Conservation (phyloP, 2,888 invertebrate genomes). For the Rhingia campestris region DNA sequence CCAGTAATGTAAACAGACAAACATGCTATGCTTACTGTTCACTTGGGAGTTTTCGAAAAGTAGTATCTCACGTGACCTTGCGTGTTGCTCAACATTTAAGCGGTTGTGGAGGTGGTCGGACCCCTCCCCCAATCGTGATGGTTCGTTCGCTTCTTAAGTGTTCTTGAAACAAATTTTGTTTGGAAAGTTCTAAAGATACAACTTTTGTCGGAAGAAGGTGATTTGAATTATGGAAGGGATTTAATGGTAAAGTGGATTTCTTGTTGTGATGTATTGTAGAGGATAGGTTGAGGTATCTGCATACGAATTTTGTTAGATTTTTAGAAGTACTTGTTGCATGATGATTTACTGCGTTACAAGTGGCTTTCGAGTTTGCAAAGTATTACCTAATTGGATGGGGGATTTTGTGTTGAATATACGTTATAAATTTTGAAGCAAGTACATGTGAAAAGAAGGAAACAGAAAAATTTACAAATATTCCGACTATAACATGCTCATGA, state of each 20-base stretch:
- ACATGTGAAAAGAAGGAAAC: too few relatives aligned
- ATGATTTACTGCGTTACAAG: conserved; percentile 24
- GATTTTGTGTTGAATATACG: background rate
- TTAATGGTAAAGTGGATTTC: conserved; percentile 47
- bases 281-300: conserved; percentile 23
- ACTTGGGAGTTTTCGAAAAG: conserved; percentile 29
- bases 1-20: conserved; percentile 41
- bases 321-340: conserved; percentile 17
- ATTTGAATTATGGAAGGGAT: conserved; percentile 46
- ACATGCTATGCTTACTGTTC: too few relatives aligned
- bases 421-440: too few relatives aligned
- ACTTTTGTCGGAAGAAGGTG: conserved; percentile 19
- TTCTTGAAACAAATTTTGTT: background rate
- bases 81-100: conserved; percentile 61
- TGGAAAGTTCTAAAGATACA: conserved; percentile 41
- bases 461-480: too few relatives aligned
- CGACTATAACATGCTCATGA: too few relatives aligned
- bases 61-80: conserved; percentile 65
- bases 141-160: conserved; percentile 32
- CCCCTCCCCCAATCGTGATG: background rate
- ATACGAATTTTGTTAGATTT: background rate
- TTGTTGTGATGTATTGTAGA: conserved; percentile 7
- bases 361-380: background rate
- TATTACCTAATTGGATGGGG: background rate
- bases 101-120: conserved; percentile 43